phyloP scores from a whole-genome alignment of 2,888 invertebrate genomes.

The Volucella bombylans region DNA sequence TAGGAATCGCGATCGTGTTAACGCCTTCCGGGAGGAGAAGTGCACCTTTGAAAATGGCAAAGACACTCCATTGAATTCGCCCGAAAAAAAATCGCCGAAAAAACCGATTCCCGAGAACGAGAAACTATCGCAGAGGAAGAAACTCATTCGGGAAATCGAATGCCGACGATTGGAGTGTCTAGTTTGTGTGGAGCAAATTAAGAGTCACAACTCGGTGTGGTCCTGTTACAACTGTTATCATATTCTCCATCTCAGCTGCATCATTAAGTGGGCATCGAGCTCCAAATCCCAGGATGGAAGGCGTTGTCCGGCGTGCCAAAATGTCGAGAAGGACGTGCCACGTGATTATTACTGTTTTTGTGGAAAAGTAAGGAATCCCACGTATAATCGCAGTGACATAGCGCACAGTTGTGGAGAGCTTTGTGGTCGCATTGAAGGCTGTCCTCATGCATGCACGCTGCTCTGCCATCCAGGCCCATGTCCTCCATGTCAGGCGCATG shows the following conservation, averaged over 20 bases:
- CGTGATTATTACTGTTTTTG: conserved; percentile 95
- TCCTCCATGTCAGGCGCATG: conserved; percentile 92
- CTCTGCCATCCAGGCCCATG: conserved; percentile 98
- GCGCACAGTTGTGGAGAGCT: conserved; percentile 96
- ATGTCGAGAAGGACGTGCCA: conserved; percentile 88
- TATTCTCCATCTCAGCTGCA: conserved; percentile 94
- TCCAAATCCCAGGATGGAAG: conserved; percentile 92
- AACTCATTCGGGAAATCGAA: conserved; percentile 91
- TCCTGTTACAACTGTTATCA: conserved; percentile 95
- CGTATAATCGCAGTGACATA: conserved; percentile 88
- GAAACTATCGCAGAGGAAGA: conserved; percentile 89
- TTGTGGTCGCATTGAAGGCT: conserved; percentile 86
- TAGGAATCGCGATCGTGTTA: conserved; percentile 80
- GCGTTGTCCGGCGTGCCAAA: conserved; percentile 98
- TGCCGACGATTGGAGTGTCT: conserved; percentile 94
- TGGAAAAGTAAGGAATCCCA: conserved; percentile 89
- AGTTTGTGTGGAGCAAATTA: conserved; percentile 95
- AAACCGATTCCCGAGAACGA: conserved; percentile 78
- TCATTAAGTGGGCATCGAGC: conserved; percentile 94
- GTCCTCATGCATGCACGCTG: conserved; percentile 88
- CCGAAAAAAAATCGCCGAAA: conserved; percentile 78
- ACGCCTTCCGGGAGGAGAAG: conserved; percentile 79
- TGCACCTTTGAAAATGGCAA: conserved; percentile 79
- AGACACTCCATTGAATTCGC: conserved; percentile 79
- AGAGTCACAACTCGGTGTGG: conserved; percentile 92